Evolutionary conservation across 2,797 vertebrate genomes (phyloP), one percentile per base, ranked within the genome.

Genomic region (Gobio occitaniae): DNA sequence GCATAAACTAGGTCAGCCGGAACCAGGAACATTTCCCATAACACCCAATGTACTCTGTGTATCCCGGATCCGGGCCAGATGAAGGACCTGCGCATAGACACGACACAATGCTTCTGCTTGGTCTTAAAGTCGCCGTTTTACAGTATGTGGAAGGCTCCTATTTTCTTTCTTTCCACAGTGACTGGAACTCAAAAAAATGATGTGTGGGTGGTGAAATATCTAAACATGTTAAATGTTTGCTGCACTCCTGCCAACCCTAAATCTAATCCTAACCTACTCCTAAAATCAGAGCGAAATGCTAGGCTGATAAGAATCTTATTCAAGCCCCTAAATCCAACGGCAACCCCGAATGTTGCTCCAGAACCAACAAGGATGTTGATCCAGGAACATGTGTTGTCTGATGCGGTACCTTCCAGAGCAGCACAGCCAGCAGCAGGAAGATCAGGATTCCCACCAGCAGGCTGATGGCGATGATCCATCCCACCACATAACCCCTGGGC

Each of bases 391-490:
- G 72, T 54, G 50, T 54, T 38, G 50, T 75, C 29, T 25, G 41
- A 44, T 41, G 38, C 41, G 3, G 16, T 96, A 99, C 98, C 98
- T 99, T 99, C 98, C 98, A 99, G 87, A 99, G 96, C 59, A 99
- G 94, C 89, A 99, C 98, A 50, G 98, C 98, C 90, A 99, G 93
- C 87, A 99, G 94, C 86, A 99, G 92, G 93, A 99, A 99, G 95
- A 99, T 98, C 92, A 99, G 97, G 94, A 99, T 97, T 90, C 98
- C 98, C 92, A 99, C 97, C 84, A 99, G 95, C 92, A 99, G 95
- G 91, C 98, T 99, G 92, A 99, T 99, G 94, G 98, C 98, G 63
- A 99, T 99, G 95, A 99, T 99, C 98, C 98, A 99, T 79, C 98
- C 98, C 0, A 99, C 98, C 21, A 99, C 96, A 74, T 99, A 99